Evolutionary conservation across 2,888 invertebrate genomes (phyloP), one percentile per base, ranked within the genome.

Genomic region (Agriopis marginaria): DNA sequence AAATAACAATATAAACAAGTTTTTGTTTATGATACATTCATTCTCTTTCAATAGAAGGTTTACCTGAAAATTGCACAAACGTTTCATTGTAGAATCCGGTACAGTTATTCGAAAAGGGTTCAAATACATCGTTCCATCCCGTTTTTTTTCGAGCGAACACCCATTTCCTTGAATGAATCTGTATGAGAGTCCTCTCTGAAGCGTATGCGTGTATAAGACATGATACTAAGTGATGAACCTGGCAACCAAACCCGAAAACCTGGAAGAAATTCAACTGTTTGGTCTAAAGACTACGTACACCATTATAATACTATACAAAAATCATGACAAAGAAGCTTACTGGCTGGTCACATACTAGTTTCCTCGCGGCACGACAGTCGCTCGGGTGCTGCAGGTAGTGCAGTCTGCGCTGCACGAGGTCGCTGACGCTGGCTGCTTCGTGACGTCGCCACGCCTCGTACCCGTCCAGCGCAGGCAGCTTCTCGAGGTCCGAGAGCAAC

Each of bases 341-440:
- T 9, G 12, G n/a, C 7, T n/a, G 39, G 4, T n/a, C 12, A 8
- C 55, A 55, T 2, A 55, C n/a, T 0, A 55, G 40, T 7, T 55
- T 55, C 55, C n/a, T 40, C n/a, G 14, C 40, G 2, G 6, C 8
- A 4, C 14, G 39, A n/a, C 55, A 55, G 55, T 55, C 42, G 7
- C 9, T 1, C 7, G 55, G 55, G 42, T 55, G 8, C 55, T 55
- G 55, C 14, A 56, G 42, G 11, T 14, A 9, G 9, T 14, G 10
- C 42, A 56, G 14, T 14, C 56, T 40, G 7, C 56, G 40, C 14
- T 56, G 56, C 14, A 56, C 17, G 14, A 56, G 56, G 56, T 42
- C 56, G 12, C 56, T 17, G 8, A 44, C 56, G 12, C 10, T 40
- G 8, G 11, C 14, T 14, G 56, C 40, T 10, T 56, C 56, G 1